These are phyloP conservation scores for Neodiprion virginianus DNA, from an alignment of 1,140 invertebrate genomes.

Conservation along the genomic window DNA sequence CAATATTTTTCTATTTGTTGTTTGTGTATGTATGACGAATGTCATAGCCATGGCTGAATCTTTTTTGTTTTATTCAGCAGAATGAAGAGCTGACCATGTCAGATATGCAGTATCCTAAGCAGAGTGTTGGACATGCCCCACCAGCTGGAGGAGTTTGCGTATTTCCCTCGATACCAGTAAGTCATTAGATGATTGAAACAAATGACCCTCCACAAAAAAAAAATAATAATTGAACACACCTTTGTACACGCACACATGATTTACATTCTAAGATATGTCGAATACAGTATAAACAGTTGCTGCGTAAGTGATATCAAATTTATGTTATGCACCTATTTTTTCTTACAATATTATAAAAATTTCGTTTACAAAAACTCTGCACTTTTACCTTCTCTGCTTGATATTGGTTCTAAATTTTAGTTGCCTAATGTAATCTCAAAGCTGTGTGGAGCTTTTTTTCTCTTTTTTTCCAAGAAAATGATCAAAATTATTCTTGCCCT, in stretches of 20 bases:
- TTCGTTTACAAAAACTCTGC: no score
- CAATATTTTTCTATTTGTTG: no score
- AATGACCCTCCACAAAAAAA: conserved; percentile 19
- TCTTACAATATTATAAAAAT: no score
- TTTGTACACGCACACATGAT: conserved; percentile 4
- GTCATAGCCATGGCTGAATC: conserved; percentile 25
- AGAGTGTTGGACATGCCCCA: conserved; percentile 50
- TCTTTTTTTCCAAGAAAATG: neutral
- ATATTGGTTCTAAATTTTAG: no score
- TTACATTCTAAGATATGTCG: no score
- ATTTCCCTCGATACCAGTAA: conserved; percentile 68
- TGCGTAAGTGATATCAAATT: no score
- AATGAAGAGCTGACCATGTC: conserved; percentile 78
- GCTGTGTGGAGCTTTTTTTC: no score
- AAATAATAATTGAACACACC: conserved; percentile 7
- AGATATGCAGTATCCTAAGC: conserved; percentile 75
- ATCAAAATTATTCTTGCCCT: neutral
- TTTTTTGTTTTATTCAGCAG: conserved; percentile 56
- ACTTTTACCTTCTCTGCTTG: no score
- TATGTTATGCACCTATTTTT: no score
- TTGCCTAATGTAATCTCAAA: no score
- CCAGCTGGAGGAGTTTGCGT: conserved; percentile 66
- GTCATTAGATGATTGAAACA: conserved; percentile 51
- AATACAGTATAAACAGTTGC: no score
- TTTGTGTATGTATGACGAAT: conserved; percentile 9